Evolutionary conservation across 2,797 vertebrate species (phyloP).

Genomic region (Tolypeutes matacus): DNA sequence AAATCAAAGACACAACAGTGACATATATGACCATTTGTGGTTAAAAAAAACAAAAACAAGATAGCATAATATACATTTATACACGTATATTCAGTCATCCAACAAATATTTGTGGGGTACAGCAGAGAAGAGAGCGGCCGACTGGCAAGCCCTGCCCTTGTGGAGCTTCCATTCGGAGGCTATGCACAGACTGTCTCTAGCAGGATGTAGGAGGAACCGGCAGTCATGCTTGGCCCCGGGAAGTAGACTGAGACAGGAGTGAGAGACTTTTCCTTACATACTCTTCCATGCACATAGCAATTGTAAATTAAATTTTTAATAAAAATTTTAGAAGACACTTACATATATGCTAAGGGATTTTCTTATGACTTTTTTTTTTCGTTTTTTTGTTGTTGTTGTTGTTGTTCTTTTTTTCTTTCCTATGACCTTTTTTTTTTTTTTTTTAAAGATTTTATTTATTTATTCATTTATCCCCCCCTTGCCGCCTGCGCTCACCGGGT

Average conservation of each 20-base stretch:
- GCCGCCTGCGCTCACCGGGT: too few relatives aligned
- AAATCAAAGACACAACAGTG: neutral
- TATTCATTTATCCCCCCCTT: too few relatives aligned
- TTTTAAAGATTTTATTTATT: too few relatives aligned
- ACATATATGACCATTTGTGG: too few relatives aligned
- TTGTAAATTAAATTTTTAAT: neutral
- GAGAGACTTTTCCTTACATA: neutral
- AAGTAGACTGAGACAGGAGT: neutral
- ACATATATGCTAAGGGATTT: neutral
- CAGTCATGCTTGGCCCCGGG: neutral
- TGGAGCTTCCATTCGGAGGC: neutral
- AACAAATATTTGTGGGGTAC: too few relatives aligned
- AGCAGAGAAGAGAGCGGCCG: fast-evolving
- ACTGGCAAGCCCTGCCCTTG: neutral
- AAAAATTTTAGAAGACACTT: neutral
- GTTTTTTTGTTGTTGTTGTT: too few relatives aligned
- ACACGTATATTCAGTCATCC: neutral
- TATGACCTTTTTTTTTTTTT: too few relatives aligned
- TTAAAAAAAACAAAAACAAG: neutral
- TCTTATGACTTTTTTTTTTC: too few relatives aligned
- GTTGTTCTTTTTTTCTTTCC: too few relatives aligned
- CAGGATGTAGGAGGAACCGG: neutral
- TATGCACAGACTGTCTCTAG: neutral
- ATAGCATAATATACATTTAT: too few relatives aligned
- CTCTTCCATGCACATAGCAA: neutral